Base-by-base conservation (phyloP, 2,888 invertebrate species). In the Cartodere bifasciata region DNA sequence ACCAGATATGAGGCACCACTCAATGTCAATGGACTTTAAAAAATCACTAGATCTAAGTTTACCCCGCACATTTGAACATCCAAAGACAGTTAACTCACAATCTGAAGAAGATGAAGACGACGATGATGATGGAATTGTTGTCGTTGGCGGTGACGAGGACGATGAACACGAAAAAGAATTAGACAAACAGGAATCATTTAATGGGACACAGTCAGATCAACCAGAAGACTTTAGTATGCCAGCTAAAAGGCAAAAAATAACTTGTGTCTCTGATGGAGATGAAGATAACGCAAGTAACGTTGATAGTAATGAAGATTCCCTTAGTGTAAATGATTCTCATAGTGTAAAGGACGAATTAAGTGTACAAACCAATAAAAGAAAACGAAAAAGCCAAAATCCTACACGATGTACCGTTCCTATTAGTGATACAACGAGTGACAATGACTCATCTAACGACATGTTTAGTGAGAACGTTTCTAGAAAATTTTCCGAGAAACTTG, bases 321-420 rank as follows among this genome's bases (percentile, higher is more conserved):
- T 67, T 22, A 70, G 68, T 60, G 64, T 64, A 45, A 53, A 61
- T 38, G 69, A 70, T 47, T 58, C 64, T 10, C 65, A 65, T 20
- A 63, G 64, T 50, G 56, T 50, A 48, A 71, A 71, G 58, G 70
- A 70, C 41, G 70, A 68, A 42, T 52, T 56, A 24, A 66, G 63
- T 38, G 64, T 67, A 15, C 70, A 72, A 47, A 70, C 76, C n/a
- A 75, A 70, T 49, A 81, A 80, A 50, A 67, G 87, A 32, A 91
- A 91, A 58, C 68, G 90, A 15, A 91, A 91, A 62, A 87, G 79
- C 46, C 76, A 84, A 46, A 88, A 90, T 55, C 90, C 90, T 0
- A 85, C 81, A 2, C 71, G 83, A 39, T 77, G 85, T 51, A 75
- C 83, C n/a, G 60, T 72, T 27, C 63, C 70, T 14, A 55, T 62